These are phyloP conservation scores for Pelecanus crispus DNA, from an alignment of 2,113 vertebrate genomes.

Conservation along the genomic window DNA sequence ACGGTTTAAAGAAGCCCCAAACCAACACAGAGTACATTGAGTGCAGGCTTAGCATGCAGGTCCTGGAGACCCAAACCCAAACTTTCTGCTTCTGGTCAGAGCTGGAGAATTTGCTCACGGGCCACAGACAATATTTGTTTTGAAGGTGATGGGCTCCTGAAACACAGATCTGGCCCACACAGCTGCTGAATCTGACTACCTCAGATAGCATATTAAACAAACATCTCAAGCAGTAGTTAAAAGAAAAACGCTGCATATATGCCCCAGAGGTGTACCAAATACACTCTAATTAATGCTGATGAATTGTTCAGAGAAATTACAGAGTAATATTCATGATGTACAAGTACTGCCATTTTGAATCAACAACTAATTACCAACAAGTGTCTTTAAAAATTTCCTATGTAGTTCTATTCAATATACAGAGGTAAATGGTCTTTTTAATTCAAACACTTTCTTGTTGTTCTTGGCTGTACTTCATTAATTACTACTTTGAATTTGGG, in stretches of 20 bases:
- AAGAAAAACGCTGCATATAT: not conserved
- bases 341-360: not conserved
- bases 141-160: not conserved
- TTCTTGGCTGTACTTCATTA: not conserved
- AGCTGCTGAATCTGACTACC: not conserved
- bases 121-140: not conserved
- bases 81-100: not conserved
- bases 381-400: not conserved
- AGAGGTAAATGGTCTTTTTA: not conserved
- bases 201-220: not conserved
- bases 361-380: not conserved
- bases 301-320: not conserved
- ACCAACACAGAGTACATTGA: not conserved
- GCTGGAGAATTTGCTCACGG: rapidly evolving
- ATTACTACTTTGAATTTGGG: not conserved
- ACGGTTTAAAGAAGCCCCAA: not conserved
- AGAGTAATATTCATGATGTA: not conserved
- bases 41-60: not conserved
- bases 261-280: not conserved
- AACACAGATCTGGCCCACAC: not conserved
- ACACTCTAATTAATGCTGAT: not conserved
- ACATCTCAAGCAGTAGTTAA: not conserved
- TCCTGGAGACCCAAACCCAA: not conserved
- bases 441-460: not conserved
- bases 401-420: not conserved